Base-by-base conservation (phyloP, 1,140 invertebrate species). In the Lysiphlebus fabarum region DNA sequence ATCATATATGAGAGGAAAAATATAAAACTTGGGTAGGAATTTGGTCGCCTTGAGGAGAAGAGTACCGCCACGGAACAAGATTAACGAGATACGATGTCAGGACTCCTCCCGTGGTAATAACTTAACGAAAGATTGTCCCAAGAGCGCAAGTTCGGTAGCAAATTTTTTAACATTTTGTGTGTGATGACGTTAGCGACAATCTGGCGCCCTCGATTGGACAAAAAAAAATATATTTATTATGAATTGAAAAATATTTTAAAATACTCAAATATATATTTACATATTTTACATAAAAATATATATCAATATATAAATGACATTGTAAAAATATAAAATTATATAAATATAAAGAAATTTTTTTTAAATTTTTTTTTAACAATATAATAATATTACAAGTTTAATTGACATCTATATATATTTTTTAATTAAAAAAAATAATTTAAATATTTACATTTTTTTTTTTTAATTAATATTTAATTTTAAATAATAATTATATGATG, bases 81-180 rank as follows among this genome's bases (percentile, higher is more conserved):
- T 59, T 59, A 59, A 59, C 58, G 58, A 54, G 53, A 59, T 50
- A 36, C 37, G 43, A 38, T 48, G 56, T 58, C 56, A 48, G 44
- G 51, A 59, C 58, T 50, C 12, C 17, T 54, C 38, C 33, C 49
- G 11, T 33, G 17, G 38, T 12, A 42, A 54, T 43, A 54, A 43
- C 10, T 37, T 41, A 42, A 6, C n/a, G 17, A 38, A 38, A 51
- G 49, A 37, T 10, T 51, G 34, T 51, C 11, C 49, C 33, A 51
- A 51, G 37, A 26, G 17, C 17, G 17, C 17, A 26, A 26, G 17
- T 26, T 26, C 17, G 4, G 17, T 26, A 26, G 17, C 17, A 26
- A 26, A 26, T 26, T 26, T 26, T 26, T 26, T 26, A 26, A 26
- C 17, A 26, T 26, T 26, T 51, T 58, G 50, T 17, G 37, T 50